phyloP scores from a whole-genome alignment of 2,888 invertebrate species.

The Brenthis ino region DNA sequence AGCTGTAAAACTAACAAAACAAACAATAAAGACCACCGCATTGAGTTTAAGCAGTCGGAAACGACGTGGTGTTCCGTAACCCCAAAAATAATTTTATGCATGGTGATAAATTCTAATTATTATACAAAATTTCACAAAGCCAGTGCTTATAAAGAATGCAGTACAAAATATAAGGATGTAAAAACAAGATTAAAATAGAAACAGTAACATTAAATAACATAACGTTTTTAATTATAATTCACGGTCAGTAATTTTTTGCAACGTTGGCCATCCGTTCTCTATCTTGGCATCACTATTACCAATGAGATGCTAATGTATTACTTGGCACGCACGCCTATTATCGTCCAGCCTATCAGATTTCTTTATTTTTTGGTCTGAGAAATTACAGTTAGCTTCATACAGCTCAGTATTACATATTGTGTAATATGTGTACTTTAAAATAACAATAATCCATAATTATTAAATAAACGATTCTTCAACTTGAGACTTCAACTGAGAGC shows the following conservation, averaged over 20 bases:
- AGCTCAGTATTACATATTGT: too few relatives aligned
- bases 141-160: neutral
- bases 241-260: constrained; percentile 15
- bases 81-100: constrained; percentile 59
- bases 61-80: constrained; percentile 66
- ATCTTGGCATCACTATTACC: constrained; percentile 57
- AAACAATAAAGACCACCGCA: constrained; percentile 76
- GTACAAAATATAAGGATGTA: neutral
- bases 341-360: constrained; percentile 63
- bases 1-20: constrained; percentile 69
- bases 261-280: constrained; percentile 28
- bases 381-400: neutral
- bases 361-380: constrained; percentile 50
- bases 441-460: too few relatives aligned
- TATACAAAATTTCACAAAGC: neutral
- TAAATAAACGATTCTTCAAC: too few relatives aligned
- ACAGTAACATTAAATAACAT: neutral
- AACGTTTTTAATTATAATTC: neutral
- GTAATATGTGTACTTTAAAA: too few relatives aligned
- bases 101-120: constrained; percentile 16
- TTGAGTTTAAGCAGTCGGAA: constrained; percentile 54
- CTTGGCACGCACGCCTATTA: constrained; percentile 68
- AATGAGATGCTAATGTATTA: constrained; percentile 77
- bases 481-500: neutral
- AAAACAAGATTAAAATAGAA: neutral